Conservation (phyloP, 2,113 vertebrate genomes). For the Osmerus mordax region DNA sequence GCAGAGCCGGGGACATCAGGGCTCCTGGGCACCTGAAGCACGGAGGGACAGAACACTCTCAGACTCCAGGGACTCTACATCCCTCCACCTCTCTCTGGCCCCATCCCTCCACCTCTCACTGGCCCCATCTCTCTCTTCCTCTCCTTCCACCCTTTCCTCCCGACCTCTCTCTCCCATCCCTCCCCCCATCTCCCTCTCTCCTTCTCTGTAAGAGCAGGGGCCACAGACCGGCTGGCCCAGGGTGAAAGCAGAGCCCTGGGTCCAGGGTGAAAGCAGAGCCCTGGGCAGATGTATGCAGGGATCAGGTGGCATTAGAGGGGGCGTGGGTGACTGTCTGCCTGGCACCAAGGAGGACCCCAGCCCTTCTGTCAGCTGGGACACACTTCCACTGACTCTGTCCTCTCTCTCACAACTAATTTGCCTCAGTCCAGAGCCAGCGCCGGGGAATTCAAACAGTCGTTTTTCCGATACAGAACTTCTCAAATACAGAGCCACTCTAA, state of each 20-base stretch:
- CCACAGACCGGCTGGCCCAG: no score
- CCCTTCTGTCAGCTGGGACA: not conserved
- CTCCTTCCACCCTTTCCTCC: no score
- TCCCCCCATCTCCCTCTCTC: no score
- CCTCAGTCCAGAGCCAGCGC: not conserved
- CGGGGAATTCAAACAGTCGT: not conserved
- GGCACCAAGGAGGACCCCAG: not conserved
- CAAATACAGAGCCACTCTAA: not conserved
- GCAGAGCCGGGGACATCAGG: constrained; percentile 81
- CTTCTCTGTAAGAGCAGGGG: no score
- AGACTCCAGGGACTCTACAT: not conserved
- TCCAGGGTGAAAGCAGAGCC: not conserved
- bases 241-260: not conserved
- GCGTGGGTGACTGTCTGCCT: not conserved
- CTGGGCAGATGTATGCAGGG: not conserved
- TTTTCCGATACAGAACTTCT: constrained; percentile 2
- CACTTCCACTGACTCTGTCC: not conserved
- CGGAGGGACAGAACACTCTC: constrained; percentile 10
- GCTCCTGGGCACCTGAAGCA: constrained; percentile 78
- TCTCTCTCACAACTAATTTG: not conserved
- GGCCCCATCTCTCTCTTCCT: no score
- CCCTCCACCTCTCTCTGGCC: not conserved
- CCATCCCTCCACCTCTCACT: no score
- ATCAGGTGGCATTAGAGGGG: constrained; percentile 2
- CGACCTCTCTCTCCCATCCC: no score